Conservation (phyloP, 2,888 invertebrate species). For the Entomobrya proxima region DNA sequence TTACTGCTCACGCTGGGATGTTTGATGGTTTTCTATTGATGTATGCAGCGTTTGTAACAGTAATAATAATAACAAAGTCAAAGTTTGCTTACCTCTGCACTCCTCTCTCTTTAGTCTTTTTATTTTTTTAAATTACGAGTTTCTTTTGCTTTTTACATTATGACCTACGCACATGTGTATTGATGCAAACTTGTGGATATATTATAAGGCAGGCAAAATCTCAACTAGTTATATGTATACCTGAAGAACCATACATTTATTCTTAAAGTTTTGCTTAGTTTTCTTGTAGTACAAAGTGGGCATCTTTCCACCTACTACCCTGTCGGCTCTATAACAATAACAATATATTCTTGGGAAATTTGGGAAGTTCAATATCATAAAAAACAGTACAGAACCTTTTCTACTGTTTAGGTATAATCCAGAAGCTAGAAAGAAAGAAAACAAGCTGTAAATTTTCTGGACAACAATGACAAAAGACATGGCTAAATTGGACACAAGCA, state of each 20-base stretch:
- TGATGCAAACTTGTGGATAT: neutral
- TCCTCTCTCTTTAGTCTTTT: neutral
- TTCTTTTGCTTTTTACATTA: neutral
- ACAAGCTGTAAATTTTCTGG: constrained; percentile 33
- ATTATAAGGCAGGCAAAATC: neutral
- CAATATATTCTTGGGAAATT: neutral
- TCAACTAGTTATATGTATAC: neutral
- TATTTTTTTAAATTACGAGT: neutral
- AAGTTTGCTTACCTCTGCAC: constrained; percentile 26
- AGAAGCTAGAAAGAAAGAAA: neutral
- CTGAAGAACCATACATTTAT: too few species aligned
- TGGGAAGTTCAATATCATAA: constrained; percentile 19
- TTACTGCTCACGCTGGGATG: constrained; percentile 28
- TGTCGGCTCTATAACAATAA: constrained; percentile 18
- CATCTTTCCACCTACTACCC: too few species aligned
- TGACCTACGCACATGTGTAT: constrained; percentile 1
- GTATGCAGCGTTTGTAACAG: constrained; percentile 21
- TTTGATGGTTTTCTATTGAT: neutral
- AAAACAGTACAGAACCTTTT: neutral
- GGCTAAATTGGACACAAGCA: neutral
- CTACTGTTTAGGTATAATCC: neutral
- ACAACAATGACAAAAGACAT: constrained; percentile 17
- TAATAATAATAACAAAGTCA: constrained; percentile 40
- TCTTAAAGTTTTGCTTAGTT: too few species aligned
- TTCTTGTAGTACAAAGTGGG: too few species aligned